These are phyloP conservation scores for Caenorhabditis sp. DNA, from an alignment of 2,888 invertebrate species.

Conservation along the genomic window DNA sequence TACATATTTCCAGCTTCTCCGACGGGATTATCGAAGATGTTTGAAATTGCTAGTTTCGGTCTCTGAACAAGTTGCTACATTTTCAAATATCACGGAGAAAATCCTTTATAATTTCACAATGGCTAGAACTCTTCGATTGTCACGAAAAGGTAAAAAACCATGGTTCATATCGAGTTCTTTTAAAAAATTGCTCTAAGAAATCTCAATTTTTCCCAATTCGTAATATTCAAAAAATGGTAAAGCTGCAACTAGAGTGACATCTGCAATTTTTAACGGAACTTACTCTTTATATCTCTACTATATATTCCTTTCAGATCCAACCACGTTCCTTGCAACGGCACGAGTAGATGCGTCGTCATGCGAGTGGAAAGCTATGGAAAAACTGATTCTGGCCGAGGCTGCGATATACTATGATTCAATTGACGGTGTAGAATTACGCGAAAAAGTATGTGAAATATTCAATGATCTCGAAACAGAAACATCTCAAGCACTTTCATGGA, in stretches of 20 bases:
- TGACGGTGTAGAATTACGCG: neutral
- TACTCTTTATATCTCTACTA: too few relatives aligned
- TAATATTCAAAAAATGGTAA: too few relatives aligned
- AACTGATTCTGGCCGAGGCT: slow-evolving; percentile 16
- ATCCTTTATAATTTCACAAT: neutral
- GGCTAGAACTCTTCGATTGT: slow-evolving; percentile 6
- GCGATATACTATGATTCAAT: neutral
- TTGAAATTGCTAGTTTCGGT: neutral
- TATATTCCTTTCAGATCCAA: slow-evolving; percentile 19
- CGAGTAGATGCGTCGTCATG: neutral
- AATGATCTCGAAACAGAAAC: slow-evolving; percentile 5
- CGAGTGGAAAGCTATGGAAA: slow-evolving; percentile 32
- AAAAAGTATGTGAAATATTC: slow-evolving; percentile 3
- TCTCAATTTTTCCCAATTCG: too few relatives aligned
- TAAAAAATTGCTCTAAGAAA: too few relatives aligned
- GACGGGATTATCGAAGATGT: neutral
- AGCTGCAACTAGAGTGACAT: too few relatives aligned
- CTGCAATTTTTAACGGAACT: too few relatives aligned
- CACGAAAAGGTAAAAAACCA: slow-evolving; percentile 10
- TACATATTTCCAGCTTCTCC: neutral
- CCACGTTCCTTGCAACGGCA: neutral
- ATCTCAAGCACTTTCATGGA: slow-evolving; percentile 12
- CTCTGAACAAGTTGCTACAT: neutral
- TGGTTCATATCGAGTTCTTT: too few relatives aligned
- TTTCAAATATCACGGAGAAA: slow-evolving; percentile 1